phyloP scores from a whole-genome alignment of 1,140 invertebrate species.

The Pseudachorutes palmiensis region DNA sequence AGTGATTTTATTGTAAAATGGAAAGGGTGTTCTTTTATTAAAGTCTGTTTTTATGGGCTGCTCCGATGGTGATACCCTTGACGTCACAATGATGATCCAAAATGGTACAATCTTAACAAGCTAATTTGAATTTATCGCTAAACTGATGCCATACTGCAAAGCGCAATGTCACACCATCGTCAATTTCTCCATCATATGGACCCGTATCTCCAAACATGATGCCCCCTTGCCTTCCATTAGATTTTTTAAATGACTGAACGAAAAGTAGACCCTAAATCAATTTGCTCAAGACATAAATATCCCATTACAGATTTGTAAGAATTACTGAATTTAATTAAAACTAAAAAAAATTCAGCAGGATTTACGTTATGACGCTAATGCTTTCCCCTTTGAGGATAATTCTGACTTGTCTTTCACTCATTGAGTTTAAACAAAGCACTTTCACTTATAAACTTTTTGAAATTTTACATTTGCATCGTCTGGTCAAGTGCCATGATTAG shows the following conservation, averaged over 20 bases:
- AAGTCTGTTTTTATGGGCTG: not conserved
- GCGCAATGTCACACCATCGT: not conserved
- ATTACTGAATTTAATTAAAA: too few relatives aligned
- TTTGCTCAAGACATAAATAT: not conserved
- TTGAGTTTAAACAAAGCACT: not conserved
- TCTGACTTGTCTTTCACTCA: not conserved
- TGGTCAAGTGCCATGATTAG: not conserved
- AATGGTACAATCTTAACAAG: not conserved
- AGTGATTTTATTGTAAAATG: conserved; percentile 6
- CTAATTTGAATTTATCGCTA: conserved; percentile 11
- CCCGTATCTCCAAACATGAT: not conserved
- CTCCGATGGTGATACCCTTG: not conserved
- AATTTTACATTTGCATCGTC: not conserved
- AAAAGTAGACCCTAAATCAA: conserved; percentile 9
- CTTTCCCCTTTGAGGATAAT: not conserved
- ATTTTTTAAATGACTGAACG: not conserved
- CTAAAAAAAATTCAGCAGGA: not conserved
- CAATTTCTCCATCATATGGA: not conserved
- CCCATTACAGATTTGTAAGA: too few relatives aligned
- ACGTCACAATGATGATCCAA: conserved; percentile 5
- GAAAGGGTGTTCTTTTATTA: not conserved
- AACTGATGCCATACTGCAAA: too few relatives aligned
- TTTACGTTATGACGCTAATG: not conserved
- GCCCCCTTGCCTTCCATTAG: not conserved
- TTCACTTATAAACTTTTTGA: not conserved